phyloP scores from a whole-genome alignment of 2,797 vertebrate genomes.

The Syncerus caffer region DNA sequence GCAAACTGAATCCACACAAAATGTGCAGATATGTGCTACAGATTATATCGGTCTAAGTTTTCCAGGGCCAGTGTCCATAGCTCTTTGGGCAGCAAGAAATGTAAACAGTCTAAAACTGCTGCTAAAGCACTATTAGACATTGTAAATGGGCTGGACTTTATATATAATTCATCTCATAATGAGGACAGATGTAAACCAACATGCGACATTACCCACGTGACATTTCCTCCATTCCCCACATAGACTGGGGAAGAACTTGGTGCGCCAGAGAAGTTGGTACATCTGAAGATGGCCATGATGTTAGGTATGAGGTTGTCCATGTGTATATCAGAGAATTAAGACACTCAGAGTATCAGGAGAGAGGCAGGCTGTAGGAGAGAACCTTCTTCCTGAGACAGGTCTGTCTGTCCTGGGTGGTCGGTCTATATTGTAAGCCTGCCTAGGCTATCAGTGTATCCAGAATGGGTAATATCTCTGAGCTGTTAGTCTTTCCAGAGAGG shows the following conservation, averaged over 20 bases:
- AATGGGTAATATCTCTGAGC: background rate
- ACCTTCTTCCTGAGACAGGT: background rate
- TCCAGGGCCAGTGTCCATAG: background rate
- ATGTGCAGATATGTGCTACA: background rate
- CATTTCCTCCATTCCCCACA: background rate
- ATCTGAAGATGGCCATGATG: background rate
- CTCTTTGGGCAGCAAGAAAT: background rate
- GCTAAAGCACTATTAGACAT: background rate
- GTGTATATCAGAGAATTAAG: background rate
- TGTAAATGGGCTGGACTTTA: background rate
- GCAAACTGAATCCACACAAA: background rate
- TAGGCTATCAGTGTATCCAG: background rate
- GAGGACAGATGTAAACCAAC: background rate
- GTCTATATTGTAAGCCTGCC: background rate
- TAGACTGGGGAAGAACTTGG: background rate
- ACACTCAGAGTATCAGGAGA: background rate
- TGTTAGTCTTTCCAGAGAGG: background rate
- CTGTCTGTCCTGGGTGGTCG: background rate
- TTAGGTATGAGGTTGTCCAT: background rate
- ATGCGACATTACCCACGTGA: accelerated
- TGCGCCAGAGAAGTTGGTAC: background rate
- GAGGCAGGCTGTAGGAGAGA: background rate
- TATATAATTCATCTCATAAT: background rate
- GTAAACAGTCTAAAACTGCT: background rate
- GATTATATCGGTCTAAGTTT: background rate